Evolutionary conservation across 1,140 invertebrate genomes (phyloP), one percentile per base, ranked within the genome.

Genomic region (Papilio machaon): DNA sequence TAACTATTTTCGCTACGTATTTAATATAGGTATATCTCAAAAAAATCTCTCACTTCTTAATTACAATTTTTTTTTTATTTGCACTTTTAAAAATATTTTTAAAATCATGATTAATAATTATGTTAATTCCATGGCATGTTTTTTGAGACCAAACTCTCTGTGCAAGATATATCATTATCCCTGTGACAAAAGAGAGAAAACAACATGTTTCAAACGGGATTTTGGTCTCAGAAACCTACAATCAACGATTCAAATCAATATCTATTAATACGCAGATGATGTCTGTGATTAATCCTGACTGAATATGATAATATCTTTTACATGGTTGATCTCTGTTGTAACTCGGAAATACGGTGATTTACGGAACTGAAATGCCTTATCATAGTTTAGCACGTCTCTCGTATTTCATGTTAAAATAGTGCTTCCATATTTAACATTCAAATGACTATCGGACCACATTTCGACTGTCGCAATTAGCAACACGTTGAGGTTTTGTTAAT

Each of bases 311-410:
- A 30, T 76, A 76, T 19, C 46, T 54, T 76, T 54, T 47, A 7
- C 38, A n/a, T 46, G 17, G 46, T 76, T 76, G 43, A 76, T 76
- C 73, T 74, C 73, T 23, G 17, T 35, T 77, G 76, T 78, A 58
- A 78, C 23, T 46, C 54, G 58, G 77, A 64, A 64, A 79, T 79
- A 79, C 38, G 35, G 10, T 79, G 58, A 64, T 79, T 78, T 78
- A 78, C 52, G 23, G 76, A 60, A 60, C 46, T 64, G 38, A 47
- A 64, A 67, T 38, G 19, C 77, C 77, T 67, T 79, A 79, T 79
- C 77, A 19, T 79, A 79, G 77, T 79, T 79, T 79, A 79, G 54
- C 77, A 79, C 77, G 77, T 79, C 43, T 79, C 77, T 67, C 77
- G 58, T 79, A 79, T 23, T 67, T 79, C 77, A 79, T 79, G 77